Conservation (phyloP, 1,140 invertebrate species). For the Paralvinella palmiformis region DNA sequence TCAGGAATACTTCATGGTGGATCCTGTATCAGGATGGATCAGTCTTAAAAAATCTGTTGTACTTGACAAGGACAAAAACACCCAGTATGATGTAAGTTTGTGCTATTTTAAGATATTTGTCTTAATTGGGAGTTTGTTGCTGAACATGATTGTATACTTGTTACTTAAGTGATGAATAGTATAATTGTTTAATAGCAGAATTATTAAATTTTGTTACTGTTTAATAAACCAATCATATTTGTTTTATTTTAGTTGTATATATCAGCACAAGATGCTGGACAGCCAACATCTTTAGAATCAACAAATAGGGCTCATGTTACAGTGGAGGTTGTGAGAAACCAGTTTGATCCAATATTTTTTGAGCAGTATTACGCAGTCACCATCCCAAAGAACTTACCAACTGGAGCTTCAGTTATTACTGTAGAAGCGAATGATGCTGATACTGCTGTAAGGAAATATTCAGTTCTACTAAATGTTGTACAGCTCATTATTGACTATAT, state of each 20-base stretch:
- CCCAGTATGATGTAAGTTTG: conserved; percentile 29
- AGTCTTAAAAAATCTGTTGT: conserved; percentile 22
- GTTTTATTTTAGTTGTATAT: conserved; percentile 9
- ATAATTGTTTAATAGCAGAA: no score
- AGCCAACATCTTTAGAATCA: neutral
- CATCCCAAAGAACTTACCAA: conserved; percentile 25
- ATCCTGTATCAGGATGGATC: conserved; percentile 25
- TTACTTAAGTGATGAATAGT: no score
- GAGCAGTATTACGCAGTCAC: conserved; percentile 9
- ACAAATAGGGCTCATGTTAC: neutral
- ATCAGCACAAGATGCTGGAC: conserved; percentile 5
- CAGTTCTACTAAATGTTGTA: neutral
- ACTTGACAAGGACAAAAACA: conserved; percentile 14
- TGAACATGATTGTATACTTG: no score
- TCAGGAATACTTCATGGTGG: conserved; percentile 25
- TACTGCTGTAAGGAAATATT: conserved; percentile 19
- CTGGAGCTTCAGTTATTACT: conserved; percentile 22
- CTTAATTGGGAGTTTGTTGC: no score
- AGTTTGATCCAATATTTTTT: conserved; percentile 24
- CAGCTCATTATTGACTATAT: neutral
- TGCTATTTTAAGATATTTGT: no score
- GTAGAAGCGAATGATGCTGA: conserved; percentile 27
- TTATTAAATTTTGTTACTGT: no score
- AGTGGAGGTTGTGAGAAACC: conserved; percentile 20
- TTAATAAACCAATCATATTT: no score